Conservation (phyloP, 2,888 invertebrate genomes). For the Hyposoter dolosus region DNA sequence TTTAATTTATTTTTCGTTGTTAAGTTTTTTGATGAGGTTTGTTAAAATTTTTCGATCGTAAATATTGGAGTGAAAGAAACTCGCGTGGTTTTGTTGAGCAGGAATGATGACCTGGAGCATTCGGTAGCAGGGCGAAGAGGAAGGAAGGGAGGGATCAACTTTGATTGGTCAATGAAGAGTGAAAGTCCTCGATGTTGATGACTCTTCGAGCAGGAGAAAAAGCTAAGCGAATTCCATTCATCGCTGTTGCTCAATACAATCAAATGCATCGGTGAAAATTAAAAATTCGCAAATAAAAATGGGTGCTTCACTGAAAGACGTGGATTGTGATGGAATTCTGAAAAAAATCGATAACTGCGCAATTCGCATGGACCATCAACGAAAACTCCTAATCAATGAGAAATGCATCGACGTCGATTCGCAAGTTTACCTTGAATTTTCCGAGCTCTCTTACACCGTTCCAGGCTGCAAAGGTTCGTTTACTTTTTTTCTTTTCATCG, state of each 20-base stretch:
- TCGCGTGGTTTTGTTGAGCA: background rate
- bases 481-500: background rate
- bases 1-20: background rate
- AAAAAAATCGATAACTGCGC: conserved; percentile 37
- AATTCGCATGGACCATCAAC: conserved; percentile 48
- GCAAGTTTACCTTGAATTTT: conserved; percentile 69
- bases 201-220: background rate
- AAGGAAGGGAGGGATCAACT: background rate
- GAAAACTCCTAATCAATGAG: conserved; percentile 52
- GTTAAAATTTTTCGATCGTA: background rate
- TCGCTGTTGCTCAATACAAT: background rate
- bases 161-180: conserved; percentile 25
- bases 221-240: background rate
- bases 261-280: background rate
- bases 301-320: conserved; percentile 17
- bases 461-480: conserved; percentile 58
- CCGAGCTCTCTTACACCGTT: conserved; percentile 69
- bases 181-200: conserved; percentile 34
- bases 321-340: conserved; percentile 9
- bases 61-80: background rate
- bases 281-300: conserved; percentile 27
- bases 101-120: background rate
- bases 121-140: background rate
- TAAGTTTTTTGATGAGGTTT: background rate
- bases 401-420: conserved; percentile 36